phyloP scores from a whole-genome alignment of 1,140 invertebrate genomes.

The Agrypnia vestita region DNA sequence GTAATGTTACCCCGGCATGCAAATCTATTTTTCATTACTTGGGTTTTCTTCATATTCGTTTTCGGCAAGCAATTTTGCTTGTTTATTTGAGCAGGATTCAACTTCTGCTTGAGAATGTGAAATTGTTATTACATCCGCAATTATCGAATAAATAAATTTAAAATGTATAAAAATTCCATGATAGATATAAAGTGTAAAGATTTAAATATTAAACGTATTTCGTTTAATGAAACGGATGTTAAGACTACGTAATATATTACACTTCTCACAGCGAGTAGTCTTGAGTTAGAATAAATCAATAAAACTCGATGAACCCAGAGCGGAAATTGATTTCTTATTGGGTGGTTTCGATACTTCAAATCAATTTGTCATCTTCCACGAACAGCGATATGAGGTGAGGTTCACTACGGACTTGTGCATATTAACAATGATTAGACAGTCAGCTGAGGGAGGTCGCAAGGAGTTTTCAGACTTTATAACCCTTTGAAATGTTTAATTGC shows the following conservation, averaged over 20 bases:
- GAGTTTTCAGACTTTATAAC: slow-evolving; percentile 19
- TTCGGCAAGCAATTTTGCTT: no score
- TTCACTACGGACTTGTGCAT: not conserved
- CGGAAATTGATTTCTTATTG: slow-evolving; percentile 29
- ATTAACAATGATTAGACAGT: not conserved
- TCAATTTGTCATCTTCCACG: slow-evolving; percentile 17
- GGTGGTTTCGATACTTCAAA: slow-evolving; percentile 5
- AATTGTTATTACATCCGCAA: no score
- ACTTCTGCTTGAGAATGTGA: no score
- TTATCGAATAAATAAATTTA: no score
- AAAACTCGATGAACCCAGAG: not conserved
- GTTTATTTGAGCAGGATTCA: no score
- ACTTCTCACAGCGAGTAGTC: slow-evolving; percentile 2
- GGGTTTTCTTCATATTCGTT: no score
- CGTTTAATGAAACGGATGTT: not conserved
- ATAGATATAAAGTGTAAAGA: no score
- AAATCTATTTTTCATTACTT: no score
- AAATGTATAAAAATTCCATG: no score
- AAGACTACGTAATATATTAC: no score
- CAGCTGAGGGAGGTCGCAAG: slow-evolving; percentile 13
- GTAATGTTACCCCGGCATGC: no score
- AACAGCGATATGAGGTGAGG: not conserved
- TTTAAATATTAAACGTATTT: no score
- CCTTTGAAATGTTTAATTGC: slow-evolving; percentile 29
- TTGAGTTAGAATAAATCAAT: slow-evolving; percentile 7